Evolutionary conservation across 1,140 invertebrate genomes (phyloP).

Genomic region (Musca vetustissima): DNA sequence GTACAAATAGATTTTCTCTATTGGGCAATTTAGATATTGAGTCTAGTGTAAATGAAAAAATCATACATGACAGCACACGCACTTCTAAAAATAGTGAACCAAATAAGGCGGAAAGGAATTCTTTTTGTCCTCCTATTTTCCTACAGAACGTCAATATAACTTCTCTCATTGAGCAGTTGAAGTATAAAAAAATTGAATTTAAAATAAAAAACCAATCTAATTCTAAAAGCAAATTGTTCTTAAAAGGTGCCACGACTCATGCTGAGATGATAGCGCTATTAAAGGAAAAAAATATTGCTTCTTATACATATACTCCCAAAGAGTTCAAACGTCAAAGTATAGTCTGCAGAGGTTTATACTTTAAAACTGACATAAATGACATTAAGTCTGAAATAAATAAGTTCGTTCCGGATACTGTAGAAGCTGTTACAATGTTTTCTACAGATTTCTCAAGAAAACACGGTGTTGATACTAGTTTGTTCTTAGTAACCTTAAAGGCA

Average conservation of each 20-base stretch:
- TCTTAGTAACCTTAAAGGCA: background rate
- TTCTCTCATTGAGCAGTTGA: background rate
- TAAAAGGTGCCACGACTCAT: background rate
- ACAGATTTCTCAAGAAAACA: background rate
- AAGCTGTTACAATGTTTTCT: background rate
- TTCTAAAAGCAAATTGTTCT: too few species aligned
- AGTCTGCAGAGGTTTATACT: background rate
- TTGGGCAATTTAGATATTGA: background rate
- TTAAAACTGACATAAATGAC: background rate
- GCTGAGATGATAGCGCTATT: background rate
- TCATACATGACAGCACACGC: background rate
- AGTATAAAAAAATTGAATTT: background rate
- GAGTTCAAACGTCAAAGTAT: background rate
- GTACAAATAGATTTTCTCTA: background rate
- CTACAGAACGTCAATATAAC: background rate
- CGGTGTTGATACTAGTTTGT: background rate
- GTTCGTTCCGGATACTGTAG: background rate
- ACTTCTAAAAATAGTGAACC: background rate
- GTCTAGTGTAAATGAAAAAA: background rate
- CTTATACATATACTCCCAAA: background rate
- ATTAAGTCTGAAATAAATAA: background rate
- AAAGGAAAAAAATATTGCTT: background rate
- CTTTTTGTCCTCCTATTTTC: conserved; percentile 1
- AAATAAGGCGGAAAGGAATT: background rate
- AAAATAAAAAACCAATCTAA: background rate